These are phyloP conservation scores for Pseudochaenichthys georgianus DNA, from an alignment of 2,797 vertebrate genomes.

Conservation along the genomic window DNA sequence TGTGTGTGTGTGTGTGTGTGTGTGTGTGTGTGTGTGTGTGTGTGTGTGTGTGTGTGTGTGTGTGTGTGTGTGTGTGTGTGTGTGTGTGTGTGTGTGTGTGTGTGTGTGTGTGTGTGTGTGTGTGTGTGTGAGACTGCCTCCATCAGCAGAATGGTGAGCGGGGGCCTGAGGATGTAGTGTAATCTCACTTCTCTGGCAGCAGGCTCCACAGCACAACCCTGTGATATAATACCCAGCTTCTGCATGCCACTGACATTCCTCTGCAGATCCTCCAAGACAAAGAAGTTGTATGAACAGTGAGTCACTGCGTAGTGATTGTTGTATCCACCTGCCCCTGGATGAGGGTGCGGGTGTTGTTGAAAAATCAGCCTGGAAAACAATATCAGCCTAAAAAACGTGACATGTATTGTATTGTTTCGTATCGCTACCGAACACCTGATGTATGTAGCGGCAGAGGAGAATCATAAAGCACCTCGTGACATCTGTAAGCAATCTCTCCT, in stretches of 20 bases:
- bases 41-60: too few relatives aligned
- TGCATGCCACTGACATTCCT: slow-evolving; percentile 55
- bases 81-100: too few relatives aligned
- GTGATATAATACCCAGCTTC: slow-evolving; percentile 47
- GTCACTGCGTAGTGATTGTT: slow-evolving; percentile 25
- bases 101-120: too few relatives aligned
- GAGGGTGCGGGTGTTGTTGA: slow-evolving; percentile 8
- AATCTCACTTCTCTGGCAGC: slow-evolving; percentile 52
- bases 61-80: too few relatives aligned
- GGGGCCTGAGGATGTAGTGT: slow-evolving; percentile 46
- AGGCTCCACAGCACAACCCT: slow-evolving; percentile 30
- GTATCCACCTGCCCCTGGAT: slow-evolving; percentile 36
- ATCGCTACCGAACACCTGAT: slow-evolving; percentile 8
- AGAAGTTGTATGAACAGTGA: slow-evolving; percentile 40
- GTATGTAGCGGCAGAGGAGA: slow-evolving; percentile 29
- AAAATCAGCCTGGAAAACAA: slow-evolving; percentile 22
- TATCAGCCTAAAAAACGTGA: slow-evolving; percentile 19
- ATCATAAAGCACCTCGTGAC: slow-evolving; percentile 38
- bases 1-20: too few relatives aligned
- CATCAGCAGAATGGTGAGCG: slow-evolving; percentile 53
- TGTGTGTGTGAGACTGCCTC: slow-evolving; percentile 35
- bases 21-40: too few relatives aligned
- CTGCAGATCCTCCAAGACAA: slow-evolving; percentile 57
- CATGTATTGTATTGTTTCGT: slow-evolving; percentile 17
- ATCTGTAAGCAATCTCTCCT: slow-evolving; percentile 49